Conservation (phyloP, 2,888 invertebrate species). For the Strigamia transsilvanica region DNA sequence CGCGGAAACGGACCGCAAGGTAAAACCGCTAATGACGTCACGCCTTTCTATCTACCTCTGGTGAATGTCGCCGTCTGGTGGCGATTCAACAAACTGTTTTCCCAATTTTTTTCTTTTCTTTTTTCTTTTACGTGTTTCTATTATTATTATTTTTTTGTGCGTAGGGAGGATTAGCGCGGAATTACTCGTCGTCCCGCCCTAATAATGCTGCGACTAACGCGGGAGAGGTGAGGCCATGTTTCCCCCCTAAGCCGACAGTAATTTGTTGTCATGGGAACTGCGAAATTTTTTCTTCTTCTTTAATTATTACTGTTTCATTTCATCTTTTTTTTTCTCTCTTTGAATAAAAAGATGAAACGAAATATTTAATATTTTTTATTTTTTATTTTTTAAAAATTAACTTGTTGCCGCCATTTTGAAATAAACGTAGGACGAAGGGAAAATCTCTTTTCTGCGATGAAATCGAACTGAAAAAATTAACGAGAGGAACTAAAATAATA, state of each 20-base stretch:
- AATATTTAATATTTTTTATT: too few species aligned
- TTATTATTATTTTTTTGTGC: not conserved
- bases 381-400: too few species aligned
- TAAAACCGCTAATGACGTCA: not conserved
- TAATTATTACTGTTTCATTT: not conserved
- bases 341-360: not conserved
- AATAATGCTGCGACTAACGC: slow-evolving; percentile 8
- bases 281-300: not conserved
- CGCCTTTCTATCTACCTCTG: not conserved
- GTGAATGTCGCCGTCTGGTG: not conserved
- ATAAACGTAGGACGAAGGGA: too few species aligned
- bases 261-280: slow-evolving; percentile 8
- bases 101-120: not conserved
- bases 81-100: not conserved
- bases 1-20: not conserved
- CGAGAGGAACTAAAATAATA: not conserved
- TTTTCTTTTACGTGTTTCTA: not conserved
- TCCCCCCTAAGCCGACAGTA: not conserved
- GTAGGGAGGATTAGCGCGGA: slow-evolving; percentile 2
- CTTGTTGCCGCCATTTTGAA: not conserved
- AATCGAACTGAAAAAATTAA: not conserved
- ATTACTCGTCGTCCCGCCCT: slow-evolving; percentile 8
- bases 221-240: not conserved
- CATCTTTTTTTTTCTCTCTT: not conserved
- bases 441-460: not conserved